A percentile compares a stretch with the other conserved stretches of the same genome.
Conservation (phyloP, 2,797 vertebrate genomes). For the Cossypha heuglini region DNA sequence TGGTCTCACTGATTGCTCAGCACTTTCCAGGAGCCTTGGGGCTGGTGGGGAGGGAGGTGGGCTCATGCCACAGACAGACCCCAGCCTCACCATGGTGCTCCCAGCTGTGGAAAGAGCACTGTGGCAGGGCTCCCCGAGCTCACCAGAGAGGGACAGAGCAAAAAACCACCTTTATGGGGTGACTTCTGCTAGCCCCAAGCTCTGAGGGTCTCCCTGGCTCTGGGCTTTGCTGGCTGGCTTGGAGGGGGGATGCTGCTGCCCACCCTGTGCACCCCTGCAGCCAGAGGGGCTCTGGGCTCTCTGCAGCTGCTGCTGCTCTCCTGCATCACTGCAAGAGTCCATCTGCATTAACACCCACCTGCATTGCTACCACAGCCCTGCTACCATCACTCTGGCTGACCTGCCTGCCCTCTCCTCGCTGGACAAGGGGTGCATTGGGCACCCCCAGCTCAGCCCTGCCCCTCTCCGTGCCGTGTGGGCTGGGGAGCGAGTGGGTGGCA, state of each 20-base stretch:
- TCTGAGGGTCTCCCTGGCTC: not conserved
- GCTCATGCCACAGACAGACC: accelerated
- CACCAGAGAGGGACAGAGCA: not conserved
- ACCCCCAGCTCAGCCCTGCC: not conserved
- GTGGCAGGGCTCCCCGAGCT: accelerated
- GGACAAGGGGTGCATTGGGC: accelerated
- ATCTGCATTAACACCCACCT: not conserved
- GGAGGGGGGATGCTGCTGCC: not conserved
- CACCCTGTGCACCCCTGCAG: not conserved
- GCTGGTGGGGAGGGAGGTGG: not conserved
- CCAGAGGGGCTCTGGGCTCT: accelerated
- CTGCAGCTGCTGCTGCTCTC: not conserved
- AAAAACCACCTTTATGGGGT: not conserved
- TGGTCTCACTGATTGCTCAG: accelerated
- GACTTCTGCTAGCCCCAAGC: not conserved
- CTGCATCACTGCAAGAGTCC: not conserved
- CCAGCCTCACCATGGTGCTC: accelerated
- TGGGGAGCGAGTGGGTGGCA: not conserved
- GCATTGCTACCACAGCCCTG: not conserved
- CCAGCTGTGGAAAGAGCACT: not conserved
- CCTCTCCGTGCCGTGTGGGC: accelerated
- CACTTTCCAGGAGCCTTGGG: not conserved
- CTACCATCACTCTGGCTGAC: not conserved
- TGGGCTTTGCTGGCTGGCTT: not conserved
- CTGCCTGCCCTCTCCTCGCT: accelerated